phyloP scores from a whole-genome alignment of 2,797 vertebrate genomes.

The Mionectes olivaceus region DNA sequence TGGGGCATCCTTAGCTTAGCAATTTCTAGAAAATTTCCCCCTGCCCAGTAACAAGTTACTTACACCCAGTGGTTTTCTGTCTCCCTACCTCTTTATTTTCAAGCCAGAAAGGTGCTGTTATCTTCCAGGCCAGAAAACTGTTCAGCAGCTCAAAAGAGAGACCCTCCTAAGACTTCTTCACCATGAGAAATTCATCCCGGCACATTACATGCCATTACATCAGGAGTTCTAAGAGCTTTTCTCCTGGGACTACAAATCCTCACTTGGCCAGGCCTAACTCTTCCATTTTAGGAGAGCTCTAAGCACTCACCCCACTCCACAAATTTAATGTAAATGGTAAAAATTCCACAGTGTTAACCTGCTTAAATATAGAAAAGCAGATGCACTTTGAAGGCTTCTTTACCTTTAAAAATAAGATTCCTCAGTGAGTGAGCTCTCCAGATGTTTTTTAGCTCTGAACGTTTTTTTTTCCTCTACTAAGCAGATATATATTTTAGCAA shows the following conservation, averaged over 20 bases:
- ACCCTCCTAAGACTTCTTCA: neutral
- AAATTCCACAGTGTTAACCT: neutral
- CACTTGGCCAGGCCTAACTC: neutral
- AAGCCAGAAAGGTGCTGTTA: neutral
- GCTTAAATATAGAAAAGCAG: neutral
- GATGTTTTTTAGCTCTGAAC: neutral
- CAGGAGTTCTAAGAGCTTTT: neutral
- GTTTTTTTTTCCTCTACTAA: neutral
- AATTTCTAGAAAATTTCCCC: neutral
- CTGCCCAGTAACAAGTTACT: neutral
- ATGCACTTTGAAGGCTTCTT: neutral
- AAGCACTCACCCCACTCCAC: neutral
- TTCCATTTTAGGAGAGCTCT: neutral
- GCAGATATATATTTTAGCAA: neutral
- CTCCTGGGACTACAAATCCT: neutral
- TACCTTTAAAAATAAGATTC: neutral
- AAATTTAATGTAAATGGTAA: neutral
- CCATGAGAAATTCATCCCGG: neutral
- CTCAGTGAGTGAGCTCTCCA: neutral
- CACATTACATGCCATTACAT: neutral
- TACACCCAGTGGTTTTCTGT: neutral
- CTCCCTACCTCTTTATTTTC: neutral
- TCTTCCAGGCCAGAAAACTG: neutral
- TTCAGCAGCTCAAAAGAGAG: neutral
- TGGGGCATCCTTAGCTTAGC: neutral